Evolutionary conservation across 2,113 vertebrate genomes (phyloP), one percentile per base, ranked within the genome.

Genomic region (Apteryx owenii): DNA sequence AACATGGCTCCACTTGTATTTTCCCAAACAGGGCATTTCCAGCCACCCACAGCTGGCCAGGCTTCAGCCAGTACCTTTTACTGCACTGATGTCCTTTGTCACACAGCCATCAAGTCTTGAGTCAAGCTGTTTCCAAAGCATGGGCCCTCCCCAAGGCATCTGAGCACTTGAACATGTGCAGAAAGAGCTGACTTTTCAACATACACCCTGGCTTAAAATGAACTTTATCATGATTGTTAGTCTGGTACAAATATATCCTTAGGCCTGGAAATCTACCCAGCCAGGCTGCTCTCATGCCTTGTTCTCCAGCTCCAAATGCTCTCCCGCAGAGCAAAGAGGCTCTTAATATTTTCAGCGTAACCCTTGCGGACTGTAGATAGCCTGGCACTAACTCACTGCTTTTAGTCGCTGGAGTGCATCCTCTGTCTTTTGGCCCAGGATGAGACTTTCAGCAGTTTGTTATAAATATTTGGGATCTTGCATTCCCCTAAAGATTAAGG

Each of bases 381-480:
- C 18, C 72, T 25, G 40, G 21, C 8, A n/a, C 20, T 61, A 58
- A 61, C 38, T 60, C 53, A 13, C 19, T 77, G 60, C 36, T 69
- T 54, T 42, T 51, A 73, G 77, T 44, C 31, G 13, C 56, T 50
- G 42, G 64, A 77, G 38, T 13, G 58, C 8, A 29, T 40, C 33
- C n/a, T 87, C 4, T 21, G 22, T 29, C 61, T 85, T 81, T 64
- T 33, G n/a, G 8, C 48, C 10, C 16, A 23, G 6, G 4, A 8
- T 61, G 31, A 51, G 54, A 42, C 40, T 78, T 75, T 0, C 0
- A 88, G 79, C 4, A 12, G 11, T 51, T 16, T 3, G 1, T 13
- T 80, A 7, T 12, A 33, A 69, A 31, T 42, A 51, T 73, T 77
- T 46, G 62, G 33, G 60, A 44, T 12, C 26, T 84, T 64, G 3